Base-by-base conservation (phyloP, 2,797 vertebrate species). In the Smutsia temminckii region DNA sequence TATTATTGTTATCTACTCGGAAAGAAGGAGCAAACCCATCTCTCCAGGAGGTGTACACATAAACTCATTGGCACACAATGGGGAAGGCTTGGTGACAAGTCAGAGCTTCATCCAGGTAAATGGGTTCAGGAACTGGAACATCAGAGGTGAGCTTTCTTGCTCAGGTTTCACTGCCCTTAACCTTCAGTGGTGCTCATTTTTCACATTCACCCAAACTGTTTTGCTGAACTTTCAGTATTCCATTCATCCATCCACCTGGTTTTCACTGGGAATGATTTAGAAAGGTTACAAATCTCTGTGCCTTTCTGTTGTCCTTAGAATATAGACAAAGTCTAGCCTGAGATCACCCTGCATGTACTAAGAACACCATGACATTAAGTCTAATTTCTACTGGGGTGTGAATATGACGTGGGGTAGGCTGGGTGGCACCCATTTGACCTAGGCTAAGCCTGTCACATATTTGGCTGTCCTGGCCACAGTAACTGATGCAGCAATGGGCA, bases 231-330 rank as follows among this genome's bases (percentile, higher is more conserved):
- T 96, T 80, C 93, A 94, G 86, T 61, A 93, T 59, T 83, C 85
- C 84, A 94, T 96, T 94, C 95, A 97, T 97, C 94, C 90, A 95
- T 97, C 95, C 85, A 93, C 59, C 79, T 72, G 51, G n/a, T 66
- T 96, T 94, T 97, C 97, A 93, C 80, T 55, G 46, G 63, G 57
- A 96, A 77, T 97, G 95, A 97, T 97, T 97, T 95, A 95, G 92
- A 95, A 96, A 96, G 97, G 97, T 97, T 97, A 93, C 90, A 92
- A 87, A 87, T 97, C 93, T 91, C 89, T 42, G 12, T 93, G 93
- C 77, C 96, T 97, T 97, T 96, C 87, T 21, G 61, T 32, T 96
- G 94, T 89, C 94, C 96, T 97, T 94, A 95, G 91, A 93, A 89
- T 59, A 55, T 34, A 93, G 89, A 96, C 78, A 89, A 83, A 94